These are phyloP conservation scores for Glyphotaelius pellucidus DNA, from an alignment of 2,888 invertebrate species.

Conservation along the genomic window DNA sequence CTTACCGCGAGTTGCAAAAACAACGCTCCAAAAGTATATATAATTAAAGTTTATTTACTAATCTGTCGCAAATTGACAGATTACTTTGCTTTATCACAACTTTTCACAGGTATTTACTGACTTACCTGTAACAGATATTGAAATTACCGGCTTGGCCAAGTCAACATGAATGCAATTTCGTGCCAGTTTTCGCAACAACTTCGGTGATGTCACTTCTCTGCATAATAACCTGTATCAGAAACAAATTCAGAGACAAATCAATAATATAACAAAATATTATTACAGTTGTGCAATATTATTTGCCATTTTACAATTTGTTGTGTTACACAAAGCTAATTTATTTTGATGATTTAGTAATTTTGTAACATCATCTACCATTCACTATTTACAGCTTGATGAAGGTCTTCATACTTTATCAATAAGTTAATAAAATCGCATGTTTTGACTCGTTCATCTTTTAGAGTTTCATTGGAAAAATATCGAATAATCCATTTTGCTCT, in stretches of 20 bases:
- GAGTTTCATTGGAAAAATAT: no score
- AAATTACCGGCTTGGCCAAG: background rate
- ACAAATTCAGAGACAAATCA: slow-evolving; percentile 2
- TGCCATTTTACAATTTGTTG: background rate
- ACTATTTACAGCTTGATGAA: background rate
- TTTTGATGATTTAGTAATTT: background rate
- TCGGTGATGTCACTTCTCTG: background rate
- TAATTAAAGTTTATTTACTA: background rate
- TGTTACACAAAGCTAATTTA: background rate
- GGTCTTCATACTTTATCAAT: background rate
- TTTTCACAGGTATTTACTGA: background rate
- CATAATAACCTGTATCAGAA: background rate
- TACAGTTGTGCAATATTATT: background rate
- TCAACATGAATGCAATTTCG: background rate
- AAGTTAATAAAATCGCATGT: background rate
- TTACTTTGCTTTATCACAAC: background rate
- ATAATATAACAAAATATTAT: background rate
- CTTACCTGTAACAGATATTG: background rate
- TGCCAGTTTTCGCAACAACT: background rate
- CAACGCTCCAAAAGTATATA: no score
- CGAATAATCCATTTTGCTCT: no score
- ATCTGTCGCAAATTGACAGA: background rate
- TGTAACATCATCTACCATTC: background rate
- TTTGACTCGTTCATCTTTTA: background rate
- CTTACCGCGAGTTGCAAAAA: no score